phyloP scores from a whole-genome alignment of 2,113 vertebrate species.

The Xiphophorus couchianus region DNA sequence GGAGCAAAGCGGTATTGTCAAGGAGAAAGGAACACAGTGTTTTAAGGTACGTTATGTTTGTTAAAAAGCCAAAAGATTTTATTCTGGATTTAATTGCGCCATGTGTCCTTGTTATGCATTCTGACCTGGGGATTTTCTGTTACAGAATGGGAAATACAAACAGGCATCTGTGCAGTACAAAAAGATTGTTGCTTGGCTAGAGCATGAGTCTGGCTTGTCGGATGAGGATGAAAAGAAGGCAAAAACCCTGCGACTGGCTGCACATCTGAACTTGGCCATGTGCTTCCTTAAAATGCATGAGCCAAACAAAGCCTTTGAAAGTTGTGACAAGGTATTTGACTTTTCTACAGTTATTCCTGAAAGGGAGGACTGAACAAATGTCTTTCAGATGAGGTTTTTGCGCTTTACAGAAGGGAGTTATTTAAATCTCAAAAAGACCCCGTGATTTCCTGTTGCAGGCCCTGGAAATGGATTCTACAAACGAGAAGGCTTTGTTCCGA shows the following conservation, averaged over 20 bases:
- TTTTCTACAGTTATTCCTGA: no score
- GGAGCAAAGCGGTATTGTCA: constrained; percentile 91
- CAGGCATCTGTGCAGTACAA: constrained; percentile 92
- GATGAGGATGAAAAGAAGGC: constrained; percentile 83
- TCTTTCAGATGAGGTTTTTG: background rate
- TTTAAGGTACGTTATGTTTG: constrained; percentile 87
- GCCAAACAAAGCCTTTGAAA: constrained; percentile 87
- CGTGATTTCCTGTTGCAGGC: constrained; percentile 76
- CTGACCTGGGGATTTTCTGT: constrained; percentile 4
- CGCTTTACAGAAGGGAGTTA: background rate
- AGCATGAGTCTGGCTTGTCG: constrained; percentile 86
- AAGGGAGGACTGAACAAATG: background rate
- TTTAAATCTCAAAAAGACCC: background rate
- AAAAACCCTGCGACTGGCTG: constrained; percentile 87
- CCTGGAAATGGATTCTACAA: constrained; percentile 86
- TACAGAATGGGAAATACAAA: constrained; percentile 92
- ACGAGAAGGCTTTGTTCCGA: constrained; percentile 95
- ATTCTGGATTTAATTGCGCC: background rate
- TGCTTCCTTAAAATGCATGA: constrained; percentile 94
- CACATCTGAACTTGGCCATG: constrained; percentile 95
- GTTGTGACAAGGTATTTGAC: constrained; percentile 90
- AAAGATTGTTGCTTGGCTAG: constrained; percentile 95
- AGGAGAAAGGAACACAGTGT: constrained; percentile 94
- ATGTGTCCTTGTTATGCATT: constrained; percentile 4
- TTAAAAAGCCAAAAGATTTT: constrained; percentile 48